phyloP scores from a whole-genome alignment of 2,797 vertebrate species.

The Xyrichtys novacula region DNA sequence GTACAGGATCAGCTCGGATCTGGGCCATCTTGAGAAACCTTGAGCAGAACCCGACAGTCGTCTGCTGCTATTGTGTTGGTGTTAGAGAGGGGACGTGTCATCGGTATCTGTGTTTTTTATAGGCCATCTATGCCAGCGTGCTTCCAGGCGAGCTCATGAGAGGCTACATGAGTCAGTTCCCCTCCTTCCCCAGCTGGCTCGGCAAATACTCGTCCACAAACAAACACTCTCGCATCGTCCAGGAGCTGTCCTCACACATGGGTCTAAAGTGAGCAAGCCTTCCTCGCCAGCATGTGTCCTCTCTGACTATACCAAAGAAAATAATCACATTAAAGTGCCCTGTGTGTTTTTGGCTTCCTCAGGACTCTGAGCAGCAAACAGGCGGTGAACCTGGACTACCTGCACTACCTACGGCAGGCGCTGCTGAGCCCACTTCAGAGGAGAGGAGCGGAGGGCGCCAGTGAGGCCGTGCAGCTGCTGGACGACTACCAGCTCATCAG shows the following conservation, averaged over 20 bases:
- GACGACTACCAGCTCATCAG: conserved; percentile 93
- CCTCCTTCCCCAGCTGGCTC: conserved; percentile 95
- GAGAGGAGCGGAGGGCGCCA: conserved; percentile 88
- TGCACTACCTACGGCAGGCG: conserved; percentile 87
- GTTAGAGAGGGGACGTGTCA: too few species aligned
- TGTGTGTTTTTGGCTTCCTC: conserved; percentile 6
- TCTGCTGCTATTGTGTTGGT: too few species aligned
- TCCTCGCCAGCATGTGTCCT: not conserved
- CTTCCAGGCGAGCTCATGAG: conserved; percentile 97
- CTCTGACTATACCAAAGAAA: not conserved
- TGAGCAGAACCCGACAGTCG: too few species aligned
- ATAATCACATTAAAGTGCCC: fast-evolving
- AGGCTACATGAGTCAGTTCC: conserved; percentile 95
- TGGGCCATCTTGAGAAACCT: too few species aligned
- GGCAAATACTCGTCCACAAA: conserved; percentile 92
- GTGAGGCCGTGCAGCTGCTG: conserved; percentile 88
- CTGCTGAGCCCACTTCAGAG: conserved; percentile 88
- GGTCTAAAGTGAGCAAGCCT: conserved; percentile 88
- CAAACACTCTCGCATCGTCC: conserved; percentile 91
- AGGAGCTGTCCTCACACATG: conserved; percentile 95
- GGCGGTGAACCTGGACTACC: conserved; percentile 93
- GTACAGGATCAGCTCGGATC: too few species aligned
- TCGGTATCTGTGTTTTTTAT: conserved; percentile 16
- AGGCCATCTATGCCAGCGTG: conserved; percentile 98
- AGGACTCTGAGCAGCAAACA: conserved; percentile 90